Base-by-base conservation (phyloP, 2,888 invertebrate species). In the Tinea pellionella region DNA sequence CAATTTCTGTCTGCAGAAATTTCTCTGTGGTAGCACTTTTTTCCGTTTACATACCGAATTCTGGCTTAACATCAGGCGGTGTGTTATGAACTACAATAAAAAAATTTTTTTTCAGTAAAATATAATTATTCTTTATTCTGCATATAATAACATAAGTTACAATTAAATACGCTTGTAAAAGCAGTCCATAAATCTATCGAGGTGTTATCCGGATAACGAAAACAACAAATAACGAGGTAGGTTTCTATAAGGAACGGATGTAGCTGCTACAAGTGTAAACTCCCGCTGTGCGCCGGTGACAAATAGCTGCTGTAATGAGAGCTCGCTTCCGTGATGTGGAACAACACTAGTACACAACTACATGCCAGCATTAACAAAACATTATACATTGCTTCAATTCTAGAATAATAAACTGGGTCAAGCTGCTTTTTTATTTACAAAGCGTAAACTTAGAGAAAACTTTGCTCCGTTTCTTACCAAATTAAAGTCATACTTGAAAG, bases 221-320 rank as follows among this genome's bases (percentile, higher is more conserved):
- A 57, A 57, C 58, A 59, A 32, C 61, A 60, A 61, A 60, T 61
- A 47, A 61, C 58, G 30, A 60, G 61, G 57, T 19, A 51, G 30
- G 56, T 61, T 15, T 16, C 57, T 57, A 57, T 30, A 57, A 57
- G 47, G 57, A 57, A 32, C 57, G 57, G 57, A 57, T 57, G 58
- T 57, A 60, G 43, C 37, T 51, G 47, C 32, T 37, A 51, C n/a
- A 57, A 29, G 60, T 57, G 19, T 47, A 61, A 61, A 65, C 67
- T 67, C 68, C 69, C 65, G 65, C 67, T 66, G 68, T 66, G 66
- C 68, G n/a, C 65, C 64, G 11, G 68, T 71, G 75, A 77, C 74
- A 76, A 76, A 77, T 77, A 72, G 73, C 71, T 68, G 71, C 70
- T 68, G 74, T 75, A 75, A 75, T 74, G 75, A 75, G 70, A 67